Conservation (phyloP, 2,888 invertebrate genomes). For the Caenorhabditis sulstoni region DNA sequence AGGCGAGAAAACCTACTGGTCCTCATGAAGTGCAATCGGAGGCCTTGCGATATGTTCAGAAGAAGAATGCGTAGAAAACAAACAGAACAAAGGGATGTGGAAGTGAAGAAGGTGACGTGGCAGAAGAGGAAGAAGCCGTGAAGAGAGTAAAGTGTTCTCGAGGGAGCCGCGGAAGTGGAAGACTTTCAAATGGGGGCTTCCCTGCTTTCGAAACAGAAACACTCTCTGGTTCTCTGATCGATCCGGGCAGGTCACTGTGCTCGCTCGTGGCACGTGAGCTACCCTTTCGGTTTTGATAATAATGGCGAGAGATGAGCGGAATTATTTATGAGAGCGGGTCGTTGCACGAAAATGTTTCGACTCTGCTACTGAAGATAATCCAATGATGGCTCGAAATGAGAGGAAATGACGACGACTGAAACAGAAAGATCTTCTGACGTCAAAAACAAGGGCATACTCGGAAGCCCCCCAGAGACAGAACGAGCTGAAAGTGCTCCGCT, state of each 20-base stretch:
- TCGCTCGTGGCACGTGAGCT: background rate
- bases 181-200: conserved; percentile 30
- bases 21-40: conserved; percentile 14
- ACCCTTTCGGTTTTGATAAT: background rate
- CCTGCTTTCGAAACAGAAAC: conserved; percentile 17
- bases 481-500: conserved; percentile 17
- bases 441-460: conserved; percentile 10
- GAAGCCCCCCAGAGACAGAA: background rate
- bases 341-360: background rate
- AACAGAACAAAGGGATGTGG: background rate
- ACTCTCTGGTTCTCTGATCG: no score
- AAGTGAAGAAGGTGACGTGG: conserved; percentile 25
- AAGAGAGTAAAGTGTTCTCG: conserved; percentile 19
- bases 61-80: background rate
- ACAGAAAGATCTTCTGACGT: background rate
- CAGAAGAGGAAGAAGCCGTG: conserved; percentile 1
- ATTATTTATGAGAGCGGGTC: background rate
- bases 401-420: background rate
- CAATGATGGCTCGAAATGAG: background rate
- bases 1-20: conserved; percentile 2
- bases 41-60: conserved; percentile 4
- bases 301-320: background rate
- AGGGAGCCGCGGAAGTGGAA: conserved; percentile 12
- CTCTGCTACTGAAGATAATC: background rate
- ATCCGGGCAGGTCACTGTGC: no score